These are phyloP conservation scores for Trichomalopsis sarcophagae DNA, from an alignment of 1,140 invertebrate species.

Conservation along the genomic window DNA sequence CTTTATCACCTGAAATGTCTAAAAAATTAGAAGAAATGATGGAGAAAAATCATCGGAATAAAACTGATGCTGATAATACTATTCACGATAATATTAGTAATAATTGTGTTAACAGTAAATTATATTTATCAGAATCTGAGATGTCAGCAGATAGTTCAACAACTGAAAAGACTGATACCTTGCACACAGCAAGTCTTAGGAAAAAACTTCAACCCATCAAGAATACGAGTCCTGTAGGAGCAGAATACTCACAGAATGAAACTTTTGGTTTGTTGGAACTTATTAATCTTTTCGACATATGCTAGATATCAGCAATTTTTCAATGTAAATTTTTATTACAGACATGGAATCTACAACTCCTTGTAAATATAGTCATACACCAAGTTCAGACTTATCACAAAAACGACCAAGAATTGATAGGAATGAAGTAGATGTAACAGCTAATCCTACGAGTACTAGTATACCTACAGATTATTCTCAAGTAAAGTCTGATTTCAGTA, in stretches of 20 bases:
- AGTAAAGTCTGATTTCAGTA: too few species aligned
- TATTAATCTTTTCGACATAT: not conserved
- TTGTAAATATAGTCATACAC: not conserved
- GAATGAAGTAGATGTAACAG: not conserved
- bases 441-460: not conserved
- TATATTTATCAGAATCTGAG: not conserved
- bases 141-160: not conserved
- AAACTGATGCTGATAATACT: not conserved
- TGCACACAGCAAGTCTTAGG: not conserved
- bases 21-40: slow-evolving; percentile 62
- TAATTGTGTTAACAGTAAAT: not conserved
- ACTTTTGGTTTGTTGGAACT: not conserved
- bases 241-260: not conserved
- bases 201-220: not conserved
- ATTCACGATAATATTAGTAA: not conserved
- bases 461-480: too few species aligned
- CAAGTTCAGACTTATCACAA: not conserved
- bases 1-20: slow-evolving; percentile 57
- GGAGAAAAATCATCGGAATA: slow-evolving; percentile 57
- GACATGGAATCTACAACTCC: not conserved
- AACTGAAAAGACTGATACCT: not conserved
- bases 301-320: not conserved
- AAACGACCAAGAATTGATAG: not conserved
- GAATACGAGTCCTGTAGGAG: not conserved
- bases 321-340: not conserved